Evolutionary conservation across 2,797 vertebrate genomes (phyloP).

Genomic region (Chrosomus eos): DNA sequence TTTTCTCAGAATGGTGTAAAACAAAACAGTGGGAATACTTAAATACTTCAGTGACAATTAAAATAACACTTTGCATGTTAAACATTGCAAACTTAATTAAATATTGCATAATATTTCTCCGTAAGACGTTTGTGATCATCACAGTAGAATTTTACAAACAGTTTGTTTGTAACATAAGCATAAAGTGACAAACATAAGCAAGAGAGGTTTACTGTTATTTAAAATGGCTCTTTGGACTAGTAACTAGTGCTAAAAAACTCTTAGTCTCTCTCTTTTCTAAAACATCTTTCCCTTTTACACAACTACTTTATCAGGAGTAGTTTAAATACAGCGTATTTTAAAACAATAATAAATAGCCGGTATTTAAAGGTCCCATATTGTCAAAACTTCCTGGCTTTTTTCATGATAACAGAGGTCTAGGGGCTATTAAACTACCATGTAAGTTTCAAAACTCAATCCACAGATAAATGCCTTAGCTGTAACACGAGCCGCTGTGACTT

Average conservation of each 20-base stretch:
- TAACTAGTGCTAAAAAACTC: background rate
- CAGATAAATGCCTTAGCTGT: too few relatives aligned
- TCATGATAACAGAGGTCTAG: too few relatives aligned
- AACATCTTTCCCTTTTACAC: constrained; percentile 22
- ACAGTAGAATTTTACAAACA: constrained; percentile 18
- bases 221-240: background rate
- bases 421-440: too few relatives aligned
- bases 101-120: background rate
- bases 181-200: background rate
- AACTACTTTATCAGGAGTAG: background rate
- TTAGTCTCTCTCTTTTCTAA: background rate
- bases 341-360: constrained; percentile 26
- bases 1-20: background rate
- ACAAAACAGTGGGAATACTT: too few relatives aligned
- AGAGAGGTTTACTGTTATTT: background rate
- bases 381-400: too few relatives aligned
- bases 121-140: constrained; percentile 16
- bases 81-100: background rate
- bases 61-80: background rate
- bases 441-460: too few relatives aligned
- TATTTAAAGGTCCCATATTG: background rate
- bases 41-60: constrained; percentile 10
- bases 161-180: background rate
- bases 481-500: too few relatives aligned
- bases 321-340: constrained; percentile 1